Base-by-base conservation (phyloP, 2,113 vertebrate species). In the Caretta caretta region DNA sequence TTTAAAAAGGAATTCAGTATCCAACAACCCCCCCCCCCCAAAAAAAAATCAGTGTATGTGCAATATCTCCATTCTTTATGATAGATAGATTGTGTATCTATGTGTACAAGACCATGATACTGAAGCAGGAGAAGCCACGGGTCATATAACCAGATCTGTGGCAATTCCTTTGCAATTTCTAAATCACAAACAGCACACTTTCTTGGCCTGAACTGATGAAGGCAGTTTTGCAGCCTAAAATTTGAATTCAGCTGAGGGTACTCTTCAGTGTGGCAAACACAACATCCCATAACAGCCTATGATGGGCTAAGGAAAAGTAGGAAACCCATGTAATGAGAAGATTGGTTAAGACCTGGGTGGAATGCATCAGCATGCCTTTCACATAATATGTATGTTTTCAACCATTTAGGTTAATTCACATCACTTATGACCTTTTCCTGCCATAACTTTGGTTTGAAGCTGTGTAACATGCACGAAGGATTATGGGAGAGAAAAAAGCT, bases 261-360 rank as follows among this genome's bases (percentile, higher is more conserved):
- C 65, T 10, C 35, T 72, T 72, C 65, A 50, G 80, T 7, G 19
- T 84, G 62, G 56, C 72, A 81, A 25, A 46, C 76, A 49, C 81
- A 54, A 1, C 42, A 5, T 24, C 46, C 51, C n/a, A 3, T 62
- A 78, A 9, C 10, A 17, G 1, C 2, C 0, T 3, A 31, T 48
- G 31, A 65, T 35, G 31, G 49, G 25, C 62, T 22, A 11, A 24
- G 48, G 46, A 49, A 38, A 83, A 69, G 51, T 35, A 92, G 82
- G 54, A 50, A 13, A 57, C 42, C 4, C 3, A 62, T 4, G 0
- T 19, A 76, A 12, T 65, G 76, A 90, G 81, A 35, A 46, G 90
- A 38, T 48, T 81, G 88, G 17, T 81, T 27, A 0, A 0, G 29
- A 91, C 78, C 49, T 79, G n/a, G 46, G 48, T 31, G 79, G 78